phyloP scores from a whole-genome alignment of 2,797 vertebrate species.

The Pangasius mekongensis region DNA sequence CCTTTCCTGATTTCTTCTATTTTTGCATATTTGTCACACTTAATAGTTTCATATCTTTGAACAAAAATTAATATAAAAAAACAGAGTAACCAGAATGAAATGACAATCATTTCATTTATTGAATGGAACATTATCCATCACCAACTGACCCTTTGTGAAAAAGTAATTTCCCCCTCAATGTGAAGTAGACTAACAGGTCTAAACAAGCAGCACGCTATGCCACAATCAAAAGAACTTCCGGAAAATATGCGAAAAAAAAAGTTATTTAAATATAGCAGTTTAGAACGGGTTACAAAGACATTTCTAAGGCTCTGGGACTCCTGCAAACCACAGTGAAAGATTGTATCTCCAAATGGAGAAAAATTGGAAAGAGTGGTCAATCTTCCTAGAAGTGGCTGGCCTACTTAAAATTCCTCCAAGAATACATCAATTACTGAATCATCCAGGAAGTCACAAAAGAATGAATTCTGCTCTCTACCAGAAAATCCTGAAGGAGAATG shows the following conservation, averaged over 20 bases:
- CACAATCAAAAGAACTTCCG: neutral
- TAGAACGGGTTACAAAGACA: neutral
- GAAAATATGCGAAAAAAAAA: neutral
- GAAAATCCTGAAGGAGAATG: neutral
- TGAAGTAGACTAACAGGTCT: neutral
- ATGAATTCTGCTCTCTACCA: neutral
- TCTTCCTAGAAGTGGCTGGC: neutral
- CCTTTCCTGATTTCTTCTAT: neutral
- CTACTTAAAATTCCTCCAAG: neutral
- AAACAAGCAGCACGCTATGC: neutral
- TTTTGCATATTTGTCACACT: neutral
- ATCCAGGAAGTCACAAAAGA: neutral
- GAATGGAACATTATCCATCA: neutral
- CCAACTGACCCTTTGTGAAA: neutral
- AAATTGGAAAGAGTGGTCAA: neutral
- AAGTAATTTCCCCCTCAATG: neutral
- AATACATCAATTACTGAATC: neutral
- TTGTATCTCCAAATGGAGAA: slow-evolving; percentile 12
- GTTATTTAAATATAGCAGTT: neutral
- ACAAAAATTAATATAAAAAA: neutral
- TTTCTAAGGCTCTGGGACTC: neutral
- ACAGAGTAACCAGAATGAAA: neutral
- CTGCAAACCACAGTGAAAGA: neutral
- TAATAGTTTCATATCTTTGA: neutral
- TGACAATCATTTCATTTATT: neutral